Base-by-base conservation (phyloP, 35 echinoderm and acorn worm genomes). In the Strongylocentrotus purpuratus region DNA sequence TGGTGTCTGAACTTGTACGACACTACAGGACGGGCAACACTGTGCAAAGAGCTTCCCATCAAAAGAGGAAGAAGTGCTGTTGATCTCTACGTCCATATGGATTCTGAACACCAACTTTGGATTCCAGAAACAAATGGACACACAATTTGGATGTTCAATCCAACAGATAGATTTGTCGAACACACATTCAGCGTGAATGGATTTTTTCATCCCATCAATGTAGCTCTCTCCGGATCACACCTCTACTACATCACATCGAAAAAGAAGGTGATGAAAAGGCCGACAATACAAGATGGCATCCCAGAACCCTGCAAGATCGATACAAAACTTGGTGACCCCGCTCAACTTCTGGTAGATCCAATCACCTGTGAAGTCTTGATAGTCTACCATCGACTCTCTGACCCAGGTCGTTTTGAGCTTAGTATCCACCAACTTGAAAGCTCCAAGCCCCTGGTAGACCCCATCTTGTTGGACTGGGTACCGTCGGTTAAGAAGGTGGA, bases 91-190 rank as follows among this genome's bases (percentile, higher is more conserved):
- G 22, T 78, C 20, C 65, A 46, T 89, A 46, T 89, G 32, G 87
- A 89, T 89, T 15, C 87, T 33, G 33, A 89, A 33, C 8, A 46
- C 87, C 12, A 45, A 46, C 87, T 89, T 32, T 89, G 87, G 87
- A 89, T 89, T 46, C 87, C 87, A 18, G 87, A 89, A 41, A 18
- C 18, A 33, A 89, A 33, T 33, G 87, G 87, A 46, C 87, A 89
- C 17, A 89, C 32, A 33, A 89, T 89, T 20, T 89, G 87, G 87
- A 89, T 18, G 33, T 33, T 89, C 33, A 78, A 78, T 7, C 18
- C 28, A 22, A 89, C 33, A 33, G 5, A 13, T 4, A 46, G n/a
- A 18, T 4, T 20, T 5, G 12, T 9, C 87, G 9, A 20, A 6
- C 15, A 46, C 20, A 20, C 15, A 17, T 17, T 33, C 87, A 89